phyloP scores from a whole-genome alignment of 2,888 invertebrate genomes.

The Tipula unca region DNA sequence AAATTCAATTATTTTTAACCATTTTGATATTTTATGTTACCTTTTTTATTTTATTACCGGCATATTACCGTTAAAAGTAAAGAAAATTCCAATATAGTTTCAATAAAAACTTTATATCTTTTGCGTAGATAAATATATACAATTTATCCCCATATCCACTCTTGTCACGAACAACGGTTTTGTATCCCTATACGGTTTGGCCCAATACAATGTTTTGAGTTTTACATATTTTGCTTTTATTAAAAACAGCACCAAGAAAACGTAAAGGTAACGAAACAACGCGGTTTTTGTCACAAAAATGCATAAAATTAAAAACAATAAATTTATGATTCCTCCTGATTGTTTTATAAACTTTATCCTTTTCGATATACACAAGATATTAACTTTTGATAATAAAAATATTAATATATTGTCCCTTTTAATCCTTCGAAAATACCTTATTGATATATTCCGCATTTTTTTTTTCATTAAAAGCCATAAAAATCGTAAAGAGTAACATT shows the following conservation, averaged over 20 bases:
- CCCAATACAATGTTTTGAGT: not conserved
- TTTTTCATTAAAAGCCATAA: not conserved
- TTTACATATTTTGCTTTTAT: not conserved
- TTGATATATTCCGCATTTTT: not conserved
- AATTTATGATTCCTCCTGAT: not conserved
- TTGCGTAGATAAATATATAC: not conserved
- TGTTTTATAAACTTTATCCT: slow-evolving; percentile 8
- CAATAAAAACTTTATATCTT: slow-evolving; percentile 14
- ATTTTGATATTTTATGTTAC: not conserved
- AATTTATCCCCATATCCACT: not conserved
- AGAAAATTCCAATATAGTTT: not conserved
- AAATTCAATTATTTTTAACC: not conserved
- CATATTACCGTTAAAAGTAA: not conserved
- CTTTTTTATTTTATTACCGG: not conserved
- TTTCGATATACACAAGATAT: not conserved
- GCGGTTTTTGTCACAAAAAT: not conserved
- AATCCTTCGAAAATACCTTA: slow-evolving; percentile 4
- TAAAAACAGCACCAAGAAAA: not conserved
- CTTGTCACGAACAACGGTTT: not conserved
- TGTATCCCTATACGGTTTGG: not conserved
- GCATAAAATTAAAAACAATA: slow-evolving; percentile 9
- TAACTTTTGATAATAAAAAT: not conserved
- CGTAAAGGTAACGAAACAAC: not conserved
- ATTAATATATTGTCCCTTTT: not conserved
- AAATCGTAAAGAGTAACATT: not conserved